Evolutionary conservation across 2,888 invertebrate genomes (phyloP).

Genomic region (Ceramica pisi): DNA sequence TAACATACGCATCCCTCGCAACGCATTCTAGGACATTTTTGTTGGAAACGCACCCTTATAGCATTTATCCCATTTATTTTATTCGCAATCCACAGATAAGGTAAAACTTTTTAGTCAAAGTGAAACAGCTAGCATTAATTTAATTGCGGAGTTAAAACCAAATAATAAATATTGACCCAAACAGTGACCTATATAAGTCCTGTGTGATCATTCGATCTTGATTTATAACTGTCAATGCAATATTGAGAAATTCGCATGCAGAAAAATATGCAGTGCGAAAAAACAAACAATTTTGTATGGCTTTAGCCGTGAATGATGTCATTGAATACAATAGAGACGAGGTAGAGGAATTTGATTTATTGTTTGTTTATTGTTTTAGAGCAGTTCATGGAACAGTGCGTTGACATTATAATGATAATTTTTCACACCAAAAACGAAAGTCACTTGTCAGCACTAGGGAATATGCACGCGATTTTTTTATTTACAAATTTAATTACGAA

Average conservation of each 20-base stretch:
- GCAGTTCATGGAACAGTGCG: neutral
- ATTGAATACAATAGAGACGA: slow-evolving; percentile 3
- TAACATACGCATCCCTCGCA: too few species aligned
- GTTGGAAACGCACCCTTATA: too few species aligned
- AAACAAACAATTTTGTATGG: neutral
- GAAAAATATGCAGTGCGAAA: neutral
- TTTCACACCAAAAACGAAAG: too few species aligned
- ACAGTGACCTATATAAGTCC: neutral
- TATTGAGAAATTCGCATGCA: neutral
- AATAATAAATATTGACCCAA: neutral
- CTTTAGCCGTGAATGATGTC: neutral
- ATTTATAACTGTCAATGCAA: neutral
- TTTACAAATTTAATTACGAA: too few species aligned
- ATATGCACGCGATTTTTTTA: too few species aligned
- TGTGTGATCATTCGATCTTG: neutral
- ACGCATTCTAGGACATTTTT: too few species aligned
- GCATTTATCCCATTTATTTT: too few species aligned
- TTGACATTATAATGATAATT: neutral
- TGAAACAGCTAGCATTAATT: neutral
- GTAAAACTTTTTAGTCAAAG: too few species aligned
- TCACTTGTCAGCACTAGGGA: too few species aligned
- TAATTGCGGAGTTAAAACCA: neutral
- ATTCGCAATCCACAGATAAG: too few species aligned
- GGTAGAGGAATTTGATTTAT: neutral
- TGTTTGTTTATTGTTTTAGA: slow-evolving; percentile 3